Evolutionary conservation across 2,888 invertebrate species (phyloP).

Genomic region (Torymus texanus): DNA sequence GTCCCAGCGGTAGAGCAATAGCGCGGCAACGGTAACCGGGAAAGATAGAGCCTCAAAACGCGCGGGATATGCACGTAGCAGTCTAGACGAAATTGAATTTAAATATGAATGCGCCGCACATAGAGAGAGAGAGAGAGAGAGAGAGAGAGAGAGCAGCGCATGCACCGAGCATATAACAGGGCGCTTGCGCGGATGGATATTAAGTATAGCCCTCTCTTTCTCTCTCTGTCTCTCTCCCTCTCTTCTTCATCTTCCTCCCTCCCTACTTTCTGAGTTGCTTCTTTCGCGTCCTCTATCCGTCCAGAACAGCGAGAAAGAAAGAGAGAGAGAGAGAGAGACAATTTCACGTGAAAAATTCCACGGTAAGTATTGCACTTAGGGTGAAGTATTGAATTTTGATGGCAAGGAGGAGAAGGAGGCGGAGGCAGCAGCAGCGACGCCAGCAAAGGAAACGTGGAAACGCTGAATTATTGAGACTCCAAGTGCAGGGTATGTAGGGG

Average conservation of each 20-base stretch:
- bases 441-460: too few relatives aligned
- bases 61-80: slow-evolving; percentile 32
- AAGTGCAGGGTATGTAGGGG: too few relatives aligned
- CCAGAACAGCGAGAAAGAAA: background rate
- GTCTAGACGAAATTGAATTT: slow-evolving; percentile 67
- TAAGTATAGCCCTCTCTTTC: slow-evolving; percentile 44
- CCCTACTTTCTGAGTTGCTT: too few relatives aligned
- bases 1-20: too few relatives aligned
- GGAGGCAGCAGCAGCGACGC: too few relatives aligned
- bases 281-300: background rate
- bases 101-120: slow-evolving; percentile 64
- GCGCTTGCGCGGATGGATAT: slow-evolving; percentile 50
- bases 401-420: background rate
- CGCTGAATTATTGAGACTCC: too few relatives aligned
- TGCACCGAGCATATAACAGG: slow-evolving; percentile 49
- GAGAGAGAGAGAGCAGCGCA: slow-evolving; percentile 28
- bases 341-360: slow-evolving; percentile 38
- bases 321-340: slow-evolving; percentile 24
- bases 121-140: slow-evolving; percentile 35
- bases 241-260: background rate
- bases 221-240: background rate
- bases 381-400: slow-evolving; percentile 28
- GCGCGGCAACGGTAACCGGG: background rate
- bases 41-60: slow-evolving; percentile 27
- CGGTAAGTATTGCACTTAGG: slow-evolving; percentile 12